Percentiles rank a stretch among this genome's conserved stretches.
These are phyloP conservation scores for Coenobita brevimanus DNA, from an alignment of 1,140 invertebrate genomes.

Conservation along the genomic window DNA sequence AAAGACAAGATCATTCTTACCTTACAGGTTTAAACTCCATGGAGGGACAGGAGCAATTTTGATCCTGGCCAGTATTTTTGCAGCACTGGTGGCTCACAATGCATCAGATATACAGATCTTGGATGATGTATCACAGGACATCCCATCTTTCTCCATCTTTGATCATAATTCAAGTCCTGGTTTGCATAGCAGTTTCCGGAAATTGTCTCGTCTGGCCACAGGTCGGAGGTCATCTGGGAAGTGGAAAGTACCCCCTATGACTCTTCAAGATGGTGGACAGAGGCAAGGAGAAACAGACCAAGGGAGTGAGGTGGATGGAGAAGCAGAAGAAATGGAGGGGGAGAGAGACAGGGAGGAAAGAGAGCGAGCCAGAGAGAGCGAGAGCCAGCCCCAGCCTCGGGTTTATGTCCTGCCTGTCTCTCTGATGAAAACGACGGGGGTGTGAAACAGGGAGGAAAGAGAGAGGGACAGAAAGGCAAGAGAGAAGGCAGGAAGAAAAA, in stretches of 20 bases:
- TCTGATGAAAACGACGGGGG: no score
- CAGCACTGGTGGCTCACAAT: not conserved
- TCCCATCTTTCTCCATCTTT: constrained; percentile 2
- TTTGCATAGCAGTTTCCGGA: not conserved
- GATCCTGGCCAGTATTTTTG: not conserved
- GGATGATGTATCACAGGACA: not conserved
- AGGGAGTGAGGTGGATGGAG: no score
- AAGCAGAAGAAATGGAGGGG: no score
- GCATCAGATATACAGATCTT: not conserved
- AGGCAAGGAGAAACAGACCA: not conserved
- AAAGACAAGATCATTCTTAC: no score
- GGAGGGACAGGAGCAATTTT: constrained; percentile 15
- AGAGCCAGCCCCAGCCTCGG: no score
- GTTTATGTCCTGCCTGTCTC: no score
- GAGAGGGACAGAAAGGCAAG: no score
- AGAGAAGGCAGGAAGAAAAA: no score
- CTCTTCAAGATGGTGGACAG: not conserved
- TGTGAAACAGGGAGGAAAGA: no score
- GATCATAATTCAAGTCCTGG: not conserved
- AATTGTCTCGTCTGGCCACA: constrained; percentile 8
- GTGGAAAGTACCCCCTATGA: constrained; percentile 9
- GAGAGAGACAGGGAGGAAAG: no score
- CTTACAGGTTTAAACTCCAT: constrained; percentile 27
- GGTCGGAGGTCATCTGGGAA: not conserved
- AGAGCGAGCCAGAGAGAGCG: no score